Evolutionary conservation across 2,888 invertebrate genomes (phyloP), one percentile per base, ranked within the genome.

Genomic region (Melinopterus prodromus): DNA sequence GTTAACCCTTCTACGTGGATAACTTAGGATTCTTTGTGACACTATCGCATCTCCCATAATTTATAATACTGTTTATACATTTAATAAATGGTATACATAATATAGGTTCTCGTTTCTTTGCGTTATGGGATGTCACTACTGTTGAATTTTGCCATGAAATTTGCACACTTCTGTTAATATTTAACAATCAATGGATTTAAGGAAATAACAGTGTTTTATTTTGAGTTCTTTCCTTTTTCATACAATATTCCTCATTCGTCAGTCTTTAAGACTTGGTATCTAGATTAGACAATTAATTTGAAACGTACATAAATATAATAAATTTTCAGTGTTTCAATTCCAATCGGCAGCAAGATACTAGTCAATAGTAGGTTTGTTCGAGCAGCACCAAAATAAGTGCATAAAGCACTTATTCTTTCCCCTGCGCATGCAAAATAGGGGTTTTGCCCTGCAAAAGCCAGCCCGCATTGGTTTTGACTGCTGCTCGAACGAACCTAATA

Each of bases 101-200:
- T 74, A 71, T 16, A 77, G 35, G 16, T 16, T 16, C 16, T 77
- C 72, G 69, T 78, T 76, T 77, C 79, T 80, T 81, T 82, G 82
- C 82, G 81, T 82, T n/a, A 81, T 81, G 81, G 80, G 81, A 82
- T 82, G 80, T 82, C 82, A 82, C 82, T 77, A 69, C 75, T 76
- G 80, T 79, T 76, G 79, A 76, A 80, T 75, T 75, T 77, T 80
- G 81, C 77, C 80, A 81, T 82, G 81, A 81, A 80, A n/a, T 82
- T 82, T 84, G 82, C 83, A 84, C 84, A 83, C 83, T 84, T 85
- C 84, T 84, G 84, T 85, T 82, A 85, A 84, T 84, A 83, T 82
- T 82, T 80, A 84, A 83, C 84, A 83, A 84, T 84, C 82, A 84
- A 84, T 85, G 85, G 84, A 84, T 86, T 86, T 86, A 86, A 85